Evolutionary conservation across 1,140 invertebrate species (phyloP), one percentile per base, ranked within the genome.

Genomic region (Oryctes rhinoceros): DNA sequence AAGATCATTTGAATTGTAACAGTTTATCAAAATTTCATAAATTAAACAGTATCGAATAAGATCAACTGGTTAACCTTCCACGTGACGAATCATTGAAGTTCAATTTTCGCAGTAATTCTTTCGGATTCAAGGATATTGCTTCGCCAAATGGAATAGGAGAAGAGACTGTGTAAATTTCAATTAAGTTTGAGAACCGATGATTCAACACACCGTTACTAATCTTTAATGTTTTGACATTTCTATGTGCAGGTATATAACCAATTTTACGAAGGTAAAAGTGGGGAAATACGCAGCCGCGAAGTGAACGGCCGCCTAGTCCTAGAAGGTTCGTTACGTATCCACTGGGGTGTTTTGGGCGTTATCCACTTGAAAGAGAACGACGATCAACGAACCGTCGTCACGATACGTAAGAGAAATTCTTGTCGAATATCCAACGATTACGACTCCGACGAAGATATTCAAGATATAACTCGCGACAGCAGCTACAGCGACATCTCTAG

Each of bases 281-380:
- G 93, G 67, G 93, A 93, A 86, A 92, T 95, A 82, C 90, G 93
- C 85, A 93, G 92, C 83, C 88, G 94, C 62, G 93, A 95, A 87
- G 93, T 95, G 1, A 96, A 96, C 88, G 94, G 94, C 71, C 89
- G 94, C 76, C 88, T 95, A 65, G 92, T 96, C 82, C 86, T 96
- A 39, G 94, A 96, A 89, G 95, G 95, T 18, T 93, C 93, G 3
- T 87, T 96, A 81, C 89, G 94, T 83, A 94, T 97, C 80, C 93
- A 95, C 88, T 97, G 96, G 96, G 95, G 95, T 65, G 92, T 96
- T 1, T 91, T 93, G 48, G 94, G 94, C 78, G 92, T 95, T 1
- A 96, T 97, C 83, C 94, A 96, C 87, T 88, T 97, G 6, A 95
- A 96, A 88, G 94, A 96, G 88, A 94, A 96, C 86, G 95, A 96